phyloP scores from a whole-genome alignment of 2,113 vertebrate genomes.

The Rhinolophus sinicus region DNA sequence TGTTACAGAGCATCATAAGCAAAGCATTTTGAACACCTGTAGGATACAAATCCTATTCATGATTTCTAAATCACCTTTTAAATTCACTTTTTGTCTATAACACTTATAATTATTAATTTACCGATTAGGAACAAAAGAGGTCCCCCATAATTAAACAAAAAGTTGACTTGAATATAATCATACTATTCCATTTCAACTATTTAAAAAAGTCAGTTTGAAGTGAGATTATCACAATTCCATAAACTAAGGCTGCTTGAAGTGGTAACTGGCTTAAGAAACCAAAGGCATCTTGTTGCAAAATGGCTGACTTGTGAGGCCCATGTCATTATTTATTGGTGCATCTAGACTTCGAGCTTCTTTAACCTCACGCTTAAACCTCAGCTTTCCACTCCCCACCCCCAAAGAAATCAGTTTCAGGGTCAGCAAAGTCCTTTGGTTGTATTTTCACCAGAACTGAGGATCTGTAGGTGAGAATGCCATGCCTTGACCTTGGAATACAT shows the following conservation, averaged over 20 bases:
- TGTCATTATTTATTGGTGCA: neutral
- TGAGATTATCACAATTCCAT: neutral
- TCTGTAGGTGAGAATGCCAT: neutral
- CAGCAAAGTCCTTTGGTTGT: neutral
- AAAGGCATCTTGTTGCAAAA: neutral
- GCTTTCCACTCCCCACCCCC: no score
- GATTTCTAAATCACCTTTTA: neutral
- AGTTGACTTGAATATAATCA: neutral
- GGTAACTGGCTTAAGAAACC: neutral
- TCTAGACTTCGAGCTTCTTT: constrained; percentile 29
- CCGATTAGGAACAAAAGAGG: neutral
- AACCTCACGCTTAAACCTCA: neutral
- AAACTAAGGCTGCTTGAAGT: neutral
- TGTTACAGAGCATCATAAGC: constrained; percentile 60
- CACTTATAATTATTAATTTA: constrained; percentile 73
- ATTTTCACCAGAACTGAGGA: constrained; percentile 31
- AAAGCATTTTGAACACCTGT: constrained; percentile 66
- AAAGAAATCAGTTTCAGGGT: neutral
- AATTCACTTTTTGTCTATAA: constrained; percentile 59
- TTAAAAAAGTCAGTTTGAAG: neutral
- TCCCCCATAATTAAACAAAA: neutral
- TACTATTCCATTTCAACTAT: neutral
- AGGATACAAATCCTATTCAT: constrained; percentile 61
- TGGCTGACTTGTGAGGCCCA: neutral
- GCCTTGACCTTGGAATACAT: neutral